Percentiles rank a stretch among this genome's conserved stretches.
Conservation (phyloP, 2,888 invertebrate genomes). For the Heliconius charithonia region DNA sequence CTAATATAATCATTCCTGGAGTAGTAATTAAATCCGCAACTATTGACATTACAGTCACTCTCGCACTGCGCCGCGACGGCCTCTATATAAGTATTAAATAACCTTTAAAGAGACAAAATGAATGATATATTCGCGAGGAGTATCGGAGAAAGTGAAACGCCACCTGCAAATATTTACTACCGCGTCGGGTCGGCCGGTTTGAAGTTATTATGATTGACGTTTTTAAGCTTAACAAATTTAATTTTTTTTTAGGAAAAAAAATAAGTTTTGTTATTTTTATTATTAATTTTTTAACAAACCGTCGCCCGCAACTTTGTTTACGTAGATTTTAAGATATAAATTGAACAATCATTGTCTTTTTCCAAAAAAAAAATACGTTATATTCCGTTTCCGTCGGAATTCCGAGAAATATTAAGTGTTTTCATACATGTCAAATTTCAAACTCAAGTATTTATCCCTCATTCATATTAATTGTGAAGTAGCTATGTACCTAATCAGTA, state of each 20-base stretch:
- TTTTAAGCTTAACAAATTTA: background rate
- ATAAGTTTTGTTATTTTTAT: background rate
- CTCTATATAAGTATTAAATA: background rate
- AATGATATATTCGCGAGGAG: conserved; percentile 34
- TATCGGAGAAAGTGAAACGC: conserved; percentile 51
- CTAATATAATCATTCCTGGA: background rate
- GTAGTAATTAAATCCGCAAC: background rate
- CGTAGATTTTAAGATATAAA: too few species aligned
- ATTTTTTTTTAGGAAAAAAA: background rate
- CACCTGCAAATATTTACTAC: conserved; percentile 48
- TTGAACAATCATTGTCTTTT: too few species aligned
- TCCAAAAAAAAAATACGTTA: too few species aligned
- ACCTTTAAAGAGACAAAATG: background rate
- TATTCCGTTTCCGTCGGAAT: too few species aligned
- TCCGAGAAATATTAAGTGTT: too few species aligned
- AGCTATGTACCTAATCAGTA: background rate
- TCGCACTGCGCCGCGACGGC: background rate
- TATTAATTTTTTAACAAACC: background rate
- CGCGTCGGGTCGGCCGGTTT: conserved; percentile 19
- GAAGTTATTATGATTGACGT: background rate
- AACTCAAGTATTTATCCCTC: too few species aligned
- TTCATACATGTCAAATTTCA: too few species aligned
- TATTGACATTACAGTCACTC: background rate
- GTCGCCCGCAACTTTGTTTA: background rate
- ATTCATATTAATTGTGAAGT: background rate